A percentile compares a stretch with the other conserved stretches of the same genome.
These are phyloP conservation scores for Chlamydotis undulata DNA, from an alignment of 2,113 vertebrate species.

Conservation along the genomic window DNA sequence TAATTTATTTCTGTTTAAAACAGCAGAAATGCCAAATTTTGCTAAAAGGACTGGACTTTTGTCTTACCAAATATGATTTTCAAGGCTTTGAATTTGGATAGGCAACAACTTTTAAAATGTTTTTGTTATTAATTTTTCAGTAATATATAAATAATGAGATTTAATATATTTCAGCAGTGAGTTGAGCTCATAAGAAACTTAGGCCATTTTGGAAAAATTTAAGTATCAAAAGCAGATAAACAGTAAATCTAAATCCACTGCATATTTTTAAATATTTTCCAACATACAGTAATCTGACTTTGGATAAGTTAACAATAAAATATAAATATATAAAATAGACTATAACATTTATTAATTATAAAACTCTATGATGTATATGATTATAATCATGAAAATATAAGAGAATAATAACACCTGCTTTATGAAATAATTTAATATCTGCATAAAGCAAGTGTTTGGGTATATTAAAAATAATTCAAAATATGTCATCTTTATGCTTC, in stretches of 20 bases:
- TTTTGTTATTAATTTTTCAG: neutral
- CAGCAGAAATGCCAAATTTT: constrained; percentile 44
- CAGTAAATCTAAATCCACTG: neutral
- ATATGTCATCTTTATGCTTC: neutral
- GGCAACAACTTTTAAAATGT: neutral
- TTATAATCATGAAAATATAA: neutral
- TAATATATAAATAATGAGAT: neutral
- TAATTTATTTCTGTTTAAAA: constrained; percentile 38
- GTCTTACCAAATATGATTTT: neutral
- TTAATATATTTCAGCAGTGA: neutral
- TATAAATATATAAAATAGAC: neutral
- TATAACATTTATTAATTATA: neutral
- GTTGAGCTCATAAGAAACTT: neutral
- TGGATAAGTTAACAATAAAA: neutral
- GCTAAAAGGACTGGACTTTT: constrained; percentile 31
- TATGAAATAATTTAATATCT: neutral
- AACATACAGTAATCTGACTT: neutral
- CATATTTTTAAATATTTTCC: neutral
- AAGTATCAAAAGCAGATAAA: neutral
- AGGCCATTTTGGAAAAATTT: neutral
- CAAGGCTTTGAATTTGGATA: neutral
- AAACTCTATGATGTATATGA: accelerated
- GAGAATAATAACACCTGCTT: neutral
- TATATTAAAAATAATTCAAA: neutral
- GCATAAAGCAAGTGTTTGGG: neutral